Conservation (phyloP, 2,797 vertebrate species). For the Neosilurus mollespiculum region DNA sequence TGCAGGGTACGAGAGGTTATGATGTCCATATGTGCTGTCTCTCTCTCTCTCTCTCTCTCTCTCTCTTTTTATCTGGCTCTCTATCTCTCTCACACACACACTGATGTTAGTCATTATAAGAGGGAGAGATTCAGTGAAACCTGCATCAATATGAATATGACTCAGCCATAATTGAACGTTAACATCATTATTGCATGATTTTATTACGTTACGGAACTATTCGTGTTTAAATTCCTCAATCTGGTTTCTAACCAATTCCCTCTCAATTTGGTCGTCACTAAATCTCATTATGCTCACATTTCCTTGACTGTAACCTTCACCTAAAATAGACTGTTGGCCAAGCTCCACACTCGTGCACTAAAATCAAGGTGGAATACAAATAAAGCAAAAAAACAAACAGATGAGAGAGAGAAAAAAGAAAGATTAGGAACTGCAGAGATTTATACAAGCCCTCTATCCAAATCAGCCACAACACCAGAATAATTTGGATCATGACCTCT, state of each 20-base stretch:
- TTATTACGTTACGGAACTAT: not conserved
- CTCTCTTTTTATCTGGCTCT: too few species aligned
- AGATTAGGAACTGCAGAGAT: too few species aligned
- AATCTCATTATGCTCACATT: constrained; percentile 7
- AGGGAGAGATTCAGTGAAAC: not conserved
- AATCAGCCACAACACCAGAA: too few species aligned
- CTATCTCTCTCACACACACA: constrained; percentile 15
- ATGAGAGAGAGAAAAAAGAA: not conserved
- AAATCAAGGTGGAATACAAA: constrained; percentile 21
- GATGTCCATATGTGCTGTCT: not conserved
- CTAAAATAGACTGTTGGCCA: constrained; percentile 12
- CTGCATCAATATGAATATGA: not conserved
- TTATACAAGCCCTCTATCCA: not conserved
- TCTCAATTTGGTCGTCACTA: not conserved
- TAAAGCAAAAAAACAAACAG: not conserved
- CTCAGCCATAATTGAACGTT: not conserved
- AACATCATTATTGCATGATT: not conserved
- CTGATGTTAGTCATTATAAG: not conserved
- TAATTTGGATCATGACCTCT: not conserved
- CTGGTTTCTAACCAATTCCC: not conserved
- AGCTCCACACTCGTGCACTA: not conserved
- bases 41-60: not conserved
- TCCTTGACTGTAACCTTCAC: constrained; percentile 36
- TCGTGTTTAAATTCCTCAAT: constrained; percentile 6
- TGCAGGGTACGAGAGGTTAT: constrained; percentile 23